These are phyloP conservation scores for Nemotelus pantherinus DNA, from an alignment of 2,888 invertebrate species.

Conservation along the genomic window DNA sequence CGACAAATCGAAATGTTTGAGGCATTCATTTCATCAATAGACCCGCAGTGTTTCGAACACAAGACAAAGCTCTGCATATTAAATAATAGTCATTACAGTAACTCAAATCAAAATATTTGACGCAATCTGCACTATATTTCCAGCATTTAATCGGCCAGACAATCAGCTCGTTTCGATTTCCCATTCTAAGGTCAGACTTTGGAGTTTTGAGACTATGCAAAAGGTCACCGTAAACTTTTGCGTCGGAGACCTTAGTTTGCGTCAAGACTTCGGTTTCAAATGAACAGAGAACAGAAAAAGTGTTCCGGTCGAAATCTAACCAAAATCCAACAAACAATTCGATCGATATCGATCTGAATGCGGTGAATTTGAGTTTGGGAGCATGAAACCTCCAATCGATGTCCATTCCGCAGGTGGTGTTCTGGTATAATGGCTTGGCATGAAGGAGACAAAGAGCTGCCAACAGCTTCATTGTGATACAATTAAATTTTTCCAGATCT, in stretches of 20 bases:
- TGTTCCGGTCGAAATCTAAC: conserved; percentile 9
- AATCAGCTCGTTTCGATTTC: neutral
- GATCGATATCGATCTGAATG: neutral
- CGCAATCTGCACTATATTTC: conserved; percentile 21
- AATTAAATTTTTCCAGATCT: conserved; percentile 14
- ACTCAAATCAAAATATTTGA: neutral
- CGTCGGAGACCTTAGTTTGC: neutral
- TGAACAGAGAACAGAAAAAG: neutral
- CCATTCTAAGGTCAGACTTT: conserved; percentile 21
- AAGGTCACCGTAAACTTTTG: conserved; percentile 11
- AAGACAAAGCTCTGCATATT: neutral
- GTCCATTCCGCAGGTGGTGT: conserved; percentile 32
- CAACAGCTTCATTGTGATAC: conserved; percentile 28
- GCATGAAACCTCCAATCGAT: neutral
- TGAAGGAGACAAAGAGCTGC: conserved; percentile 37
- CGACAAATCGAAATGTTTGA: too few relatives aligned
- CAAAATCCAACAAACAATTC: neutral
- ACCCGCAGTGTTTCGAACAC: neutral
- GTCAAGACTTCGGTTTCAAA: neutral
- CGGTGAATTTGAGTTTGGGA: neutral
- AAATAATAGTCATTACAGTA: neutral
- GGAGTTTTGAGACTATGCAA: conserved; percentile 13
- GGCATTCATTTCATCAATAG: neutral
- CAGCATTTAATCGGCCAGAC: neutral
- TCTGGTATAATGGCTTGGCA: neutral